phyloP scores from a whole-genome alignment of 2,113 vertebrate species.

The Alosa alosa region DNA sequence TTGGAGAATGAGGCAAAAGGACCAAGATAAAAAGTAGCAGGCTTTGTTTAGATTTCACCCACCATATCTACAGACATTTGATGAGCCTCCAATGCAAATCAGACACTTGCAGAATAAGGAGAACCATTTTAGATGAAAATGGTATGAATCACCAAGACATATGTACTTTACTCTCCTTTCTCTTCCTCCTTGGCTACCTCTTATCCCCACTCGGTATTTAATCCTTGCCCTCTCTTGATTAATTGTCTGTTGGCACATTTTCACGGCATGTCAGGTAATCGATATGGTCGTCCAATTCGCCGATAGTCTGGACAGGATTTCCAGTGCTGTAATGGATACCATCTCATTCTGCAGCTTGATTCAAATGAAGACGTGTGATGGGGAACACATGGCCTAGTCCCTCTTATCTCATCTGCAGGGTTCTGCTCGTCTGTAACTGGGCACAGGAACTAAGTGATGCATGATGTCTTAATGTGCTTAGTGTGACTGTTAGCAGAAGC shows the following conservation, averaged over 20 bases:
- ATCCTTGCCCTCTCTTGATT: background rate
- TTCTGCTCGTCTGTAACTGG: background rate
- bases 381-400: background rate
- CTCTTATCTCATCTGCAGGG: background rate
- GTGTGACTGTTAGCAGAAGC: too few species aligned
- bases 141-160: background rate
- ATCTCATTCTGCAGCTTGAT: background rate
- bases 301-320: background rate
- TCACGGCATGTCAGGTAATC: background rate
- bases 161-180: background rate
- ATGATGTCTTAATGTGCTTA: background rate
- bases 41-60: background rate
- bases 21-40: background rate
- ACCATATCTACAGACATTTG: background rate
- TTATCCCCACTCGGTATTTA: background rate
- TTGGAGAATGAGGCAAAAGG: background rate
- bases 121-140: background rate
- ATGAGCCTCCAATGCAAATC: background rate
- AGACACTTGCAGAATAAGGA: background rate
- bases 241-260: slow-evolving; percentile 1
- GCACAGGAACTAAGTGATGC: background rate
- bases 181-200: background rate
- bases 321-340: background rate
- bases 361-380: background rate
- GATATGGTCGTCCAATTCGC: background rate